Base-by-base conservation (phyloP, 2,888 invertebrate genomes). In the Standfussiana lucernea region DNA sequence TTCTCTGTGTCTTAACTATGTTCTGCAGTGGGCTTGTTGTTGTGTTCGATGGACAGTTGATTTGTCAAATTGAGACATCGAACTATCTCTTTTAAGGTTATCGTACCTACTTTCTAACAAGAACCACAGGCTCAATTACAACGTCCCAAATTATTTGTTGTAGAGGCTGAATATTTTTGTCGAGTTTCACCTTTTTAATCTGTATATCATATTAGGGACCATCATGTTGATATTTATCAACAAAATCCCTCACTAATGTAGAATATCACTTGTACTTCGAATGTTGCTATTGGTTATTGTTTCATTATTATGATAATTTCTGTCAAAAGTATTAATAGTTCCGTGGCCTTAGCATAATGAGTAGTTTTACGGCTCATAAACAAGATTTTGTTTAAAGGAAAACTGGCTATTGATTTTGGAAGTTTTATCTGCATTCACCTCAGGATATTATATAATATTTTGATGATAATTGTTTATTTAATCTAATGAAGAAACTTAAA, bases 251-350 rank as follows among this genome's bases (percentile, higher is more conserved):
- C n/a, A 64, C 15, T 40, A 40, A n/a, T 40, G 40, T 15, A 40
- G 15, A 64, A 40, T 64, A 64, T 64, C 15, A 40, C 21, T 61
- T 67, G 18, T n/a, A 62, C 28, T 35, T 62, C n/a, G n/a, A 66
- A 77, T 56, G 18, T 75, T 75, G 59, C 73, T 79, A 68, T 45
- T 65, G 68, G 28, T 66, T 64, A 75, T 76, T 74, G 69, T 79
- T 79, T 62, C 35, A 81, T 83, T 84, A 82, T 80, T 82, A 83
- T 81, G 80, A 62, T 82, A 85, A 86, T 83, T 80, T 77, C 76
- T 82, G 72, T 53, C 61, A 75, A 83, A 82, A 68, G 71, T 82
- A 80, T 77, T 65, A 78, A 74, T 71, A 77, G 74, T 76, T 77
- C 62, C 68, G 72, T 84, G 86, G 66, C 78, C 81, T 82, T 84